phyloP scores from a whole-genome alignment of 2,113 vertebrate species.

The Canis aureus region DNA sequence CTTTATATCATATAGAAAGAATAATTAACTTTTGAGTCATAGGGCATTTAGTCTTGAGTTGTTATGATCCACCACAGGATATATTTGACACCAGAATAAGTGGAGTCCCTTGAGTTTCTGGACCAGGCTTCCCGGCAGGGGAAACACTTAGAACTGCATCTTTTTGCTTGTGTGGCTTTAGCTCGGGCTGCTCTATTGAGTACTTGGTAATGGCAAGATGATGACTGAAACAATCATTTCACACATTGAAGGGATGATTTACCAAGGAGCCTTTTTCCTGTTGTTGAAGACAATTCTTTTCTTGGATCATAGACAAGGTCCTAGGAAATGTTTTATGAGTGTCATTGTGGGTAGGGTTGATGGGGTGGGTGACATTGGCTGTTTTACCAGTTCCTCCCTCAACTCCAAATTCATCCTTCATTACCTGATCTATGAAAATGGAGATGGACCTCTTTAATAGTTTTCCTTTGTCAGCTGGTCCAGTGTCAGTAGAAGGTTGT shows the following conservation, averaged over 20 bases:
- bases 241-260: background rate
- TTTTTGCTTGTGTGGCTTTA: background rate
- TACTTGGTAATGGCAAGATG: background rate
- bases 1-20: background rate
- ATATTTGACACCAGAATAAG: background rate
- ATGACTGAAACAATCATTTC: background rate
- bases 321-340: background rate
- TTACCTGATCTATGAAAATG: background rate
- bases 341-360: background rate
- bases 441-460: background rate
- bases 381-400: background rate
- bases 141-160: background rate
- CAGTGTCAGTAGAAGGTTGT: background rate
- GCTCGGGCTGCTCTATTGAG: background rate
- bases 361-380: too few species aligned
- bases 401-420: background rate
- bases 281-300: background rate
- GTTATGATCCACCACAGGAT: background rate
- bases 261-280: background rate
- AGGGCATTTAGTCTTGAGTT: background rate
- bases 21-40: too few species aligned
- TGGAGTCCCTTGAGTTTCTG: background rate
- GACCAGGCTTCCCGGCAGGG: background rate
- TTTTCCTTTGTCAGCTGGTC: background rate
- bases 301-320: background rate